Conservation (phyloP, 2,888 invertebrate species). For the Agrilus mali region DNA sequence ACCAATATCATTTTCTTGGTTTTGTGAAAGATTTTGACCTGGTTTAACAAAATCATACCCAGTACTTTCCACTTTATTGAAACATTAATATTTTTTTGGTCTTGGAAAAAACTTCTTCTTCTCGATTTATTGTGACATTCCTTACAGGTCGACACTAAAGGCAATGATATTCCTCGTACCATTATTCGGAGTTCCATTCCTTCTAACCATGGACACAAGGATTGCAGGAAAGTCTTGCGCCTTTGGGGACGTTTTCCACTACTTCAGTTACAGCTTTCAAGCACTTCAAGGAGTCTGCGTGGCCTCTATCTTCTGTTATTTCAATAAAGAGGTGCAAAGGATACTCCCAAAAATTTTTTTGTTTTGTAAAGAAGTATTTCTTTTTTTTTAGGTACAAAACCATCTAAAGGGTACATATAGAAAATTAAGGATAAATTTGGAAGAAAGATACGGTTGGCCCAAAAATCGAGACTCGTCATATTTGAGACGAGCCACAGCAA, state of each 20-base stretch:
- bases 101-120: too few species aligned
- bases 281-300: conserved; percentile 50
- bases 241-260: conserved; percentile 45
- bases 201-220: conserved; percentile 45
- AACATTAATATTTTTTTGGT: too few species aligned
- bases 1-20: background rate
- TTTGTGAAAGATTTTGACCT: too few species aligned
- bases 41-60: too few species aligned
- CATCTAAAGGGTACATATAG: conserved; percentile 20
- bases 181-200: conserved; percentile 55
- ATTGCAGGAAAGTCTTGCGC: conserved; percentile 35
- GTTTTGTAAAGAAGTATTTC: background rate
- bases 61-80: too few species aligned
- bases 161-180: conserved; percentile 57
- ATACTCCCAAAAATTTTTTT: background rate
- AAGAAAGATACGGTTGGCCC: conserved; percentile 13
- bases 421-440: conserved; percentile 17
- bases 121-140: too few species aligned
- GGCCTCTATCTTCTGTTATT: conserved; percentile 52
- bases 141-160: conserved; percentile 45
- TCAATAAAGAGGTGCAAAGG: conserved; percentile 42
- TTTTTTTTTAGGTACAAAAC: conserved; percentile 18
- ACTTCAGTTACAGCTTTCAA: conserved; percentile 44
- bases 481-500: too few species aligned
- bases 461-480: too few species aligned